Evolutionary conservation across 2,113 vertebrate genomes (phyloP).

Genomic region (Dryoscopus gambensis): DNA sequence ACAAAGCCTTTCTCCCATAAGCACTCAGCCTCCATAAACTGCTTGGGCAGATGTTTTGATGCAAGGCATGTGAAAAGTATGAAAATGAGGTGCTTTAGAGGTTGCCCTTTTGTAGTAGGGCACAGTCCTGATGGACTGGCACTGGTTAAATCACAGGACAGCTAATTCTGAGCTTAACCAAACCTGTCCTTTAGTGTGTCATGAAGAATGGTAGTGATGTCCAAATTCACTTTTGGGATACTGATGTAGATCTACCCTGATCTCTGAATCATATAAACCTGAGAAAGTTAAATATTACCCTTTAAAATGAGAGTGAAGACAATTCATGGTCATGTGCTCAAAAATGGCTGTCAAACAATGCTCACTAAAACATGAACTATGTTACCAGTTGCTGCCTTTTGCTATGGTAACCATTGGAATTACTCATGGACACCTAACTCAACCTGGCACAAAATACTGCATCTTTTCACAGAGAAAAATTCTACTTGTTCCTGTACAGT

Average conservation of each 20-base stretch:
- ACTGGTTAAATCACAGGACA: not conserved
- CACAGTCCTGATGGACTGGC: not conserved
- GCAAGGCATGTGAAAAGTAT: not conserved
- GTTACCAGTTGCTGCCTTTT: not conserved
- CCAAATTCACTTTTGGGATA: not conserved
- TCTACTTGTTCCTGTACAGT: not conserved
- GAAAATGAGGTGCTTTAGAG: not conserved
- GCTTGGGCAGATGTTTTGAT: not conserved
- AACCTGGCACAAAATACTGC: not conserved
- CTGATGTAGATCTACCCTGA: not conserved
- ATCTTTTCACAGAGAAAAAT: not conserved
- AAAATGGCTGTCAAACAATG: not conserved
- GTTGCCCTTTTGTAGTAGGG: not conserved
- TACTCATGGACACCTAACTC: not conserved
- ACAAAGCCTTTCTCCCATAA: not conserved
- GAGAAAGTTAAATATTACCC: not conserved
- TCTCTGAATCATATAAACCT: not conserved
- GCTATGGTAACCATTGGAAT: not conserved
- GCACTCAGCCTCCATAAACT: rapidly evolving
- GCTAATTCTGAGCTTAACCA: not conserved
- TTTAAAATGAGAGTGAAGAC: not conserved
- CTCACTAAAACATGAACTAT: not conserved
- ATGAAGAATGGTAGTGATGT: not conserved
- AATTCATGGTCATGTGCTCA: not conserved
- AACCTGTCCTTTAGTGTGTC: not conserved